Conservation (phyloP, 2,888 invertebrate genomes). For the Philaethria dido region DNA sequence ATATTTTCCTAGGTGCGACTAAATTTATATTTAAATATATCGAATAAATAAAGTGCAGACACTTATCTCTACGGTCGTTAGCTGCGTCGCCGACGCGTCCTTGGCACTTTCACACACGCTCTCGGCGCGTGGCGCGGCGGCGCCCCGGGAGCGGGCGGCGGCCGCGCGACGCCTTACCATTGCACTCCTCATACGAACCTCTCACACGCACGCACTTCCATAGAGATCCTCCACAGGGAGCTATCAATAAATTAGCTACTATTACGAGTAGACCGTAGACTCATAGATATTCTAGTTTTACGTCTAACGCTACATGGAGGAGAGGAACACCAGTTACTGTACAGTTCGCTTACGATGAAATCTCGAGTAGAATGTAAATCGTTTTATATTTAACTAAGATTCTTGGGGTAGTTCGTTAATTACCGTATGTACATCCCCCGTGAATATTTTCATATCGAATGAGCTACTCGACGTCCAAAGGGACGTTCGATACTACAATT, state of each 20-base stretch:
- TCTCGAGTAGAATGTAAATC: slow-evolving; percentile 65
- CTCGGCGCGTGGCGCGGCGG: slow-evolving; percentile 47
- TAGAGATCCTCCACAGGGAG: slow-evolving; percentile 57
- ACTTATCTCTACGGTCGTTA: slow-evolving; percentile 83
- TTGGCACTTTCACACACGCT: slow-evolving; percentile 81
- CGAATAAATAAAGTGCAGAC: slow-evolving; percentile 85
- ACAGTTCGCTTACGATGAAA: slow-evolving; percentile 66
- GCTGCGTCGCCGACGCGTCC: slow-evolving; percentile 75
- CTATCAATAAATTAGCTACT: slow-evolving; percentile 67
- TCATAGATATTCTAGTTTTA: slow-evolving; percentile 61
- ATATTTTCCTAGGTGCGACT: slow-evolving; percentile 84
- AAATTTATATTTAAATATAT: slow-evolving; percentile 81
- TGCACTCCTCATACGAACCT: slow-evolving; percentile 34
- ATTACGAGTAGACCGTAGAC: slow-evolving; percentile 68
- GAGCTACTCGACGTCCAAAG: slow-evolving; percentile 75
- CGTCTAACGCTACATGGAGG: slow-evolving; percentile 77
- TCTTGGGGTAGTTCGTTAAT: slow-evolving; percentile 63
- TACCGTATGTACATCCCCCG: slow-evolving; percentile 76
- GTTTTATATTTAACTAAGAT: slow-evolving; percentile 70
- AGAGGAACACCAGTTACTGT: slow-evolving; percentile 83
- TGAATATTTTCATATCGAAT: slow-evolving; percentile 66
- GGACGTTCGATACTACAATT: slow-evolving; percentile 66
- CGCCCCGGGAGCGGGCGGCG: neutral
- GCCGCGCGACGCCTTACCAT: slow-evolving; percentile 5
- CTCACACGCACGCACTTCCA: slow-evolving; percentile 51